These are phyloP conservation scores for Rhagoletis zephyria DNA, from an alignment of 1,140 invertebrate genomes.

Conservation along the genomic window DNA sequence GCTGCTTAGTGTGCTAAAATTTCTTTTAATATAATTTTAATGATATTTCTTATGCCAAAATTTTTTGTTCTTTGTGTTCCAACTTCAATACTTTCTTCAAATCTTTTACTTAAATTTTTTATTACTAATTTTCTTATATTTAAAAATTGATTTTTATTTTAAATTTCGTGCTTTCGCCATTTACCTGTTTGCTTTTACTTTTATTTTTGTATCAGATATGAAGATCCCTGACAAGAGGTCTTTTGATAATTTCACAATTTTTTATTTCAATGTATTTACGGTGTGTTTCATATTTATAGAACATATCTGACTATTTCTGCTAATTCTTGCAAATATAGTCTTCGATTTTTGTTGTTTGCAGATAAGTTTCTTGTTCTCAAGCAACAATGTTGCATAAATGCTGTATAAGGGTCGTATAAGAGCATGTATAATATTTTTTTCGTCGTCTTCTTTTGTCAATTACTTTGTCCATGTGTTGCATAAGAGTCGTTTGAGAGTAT, in stretches of 20 bases:
- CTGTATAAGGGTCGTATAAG: too few relatives aligned
- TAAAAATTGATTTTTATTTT: neutral
- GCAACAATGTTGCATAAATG: too few relatives aligned
- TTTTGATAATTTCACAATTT: conserved; percentile 18
- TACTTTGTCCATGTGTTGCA: too few relatives aligned
- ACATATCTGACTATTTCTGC: too few relatives aligned
- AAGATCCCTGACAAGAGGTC: neutral
- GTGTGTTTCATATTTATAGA: neutral
- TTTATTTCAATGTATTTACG: neutral
- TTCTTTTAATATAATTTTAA: neutral
- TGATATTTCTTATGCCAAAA: neutral
- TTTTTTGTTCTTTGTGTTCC: neutral
- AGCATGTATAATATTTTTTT: too few relatives aligned
- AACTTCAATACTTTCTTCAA: neutral
- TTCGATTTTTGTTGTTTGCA: too few relatives aligned
- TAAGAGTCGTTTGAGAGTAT: too few relatives aligned
- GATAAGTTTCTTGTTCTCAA: too few relatives aligned
- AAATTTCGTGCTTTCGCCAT: conserved; percentile 16
- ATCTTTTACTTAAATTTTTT: neutral
- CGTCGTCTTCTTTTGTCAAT: too few relatives aligned
- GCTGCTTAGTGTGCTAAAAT: conserved; percentile 8
- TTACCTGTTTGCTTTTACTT: conserved; percentile 8
- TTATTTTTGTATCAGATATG: neutral
- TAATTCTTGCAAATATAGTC: too few relatives aligned
- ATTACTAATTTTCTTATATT: neutral